Evolutionary conservation across 2,113 vertebrate species (phyloP), one percentile per base, ranked within the genome.

Genomic region (Perca fluviatilis): DNA sequence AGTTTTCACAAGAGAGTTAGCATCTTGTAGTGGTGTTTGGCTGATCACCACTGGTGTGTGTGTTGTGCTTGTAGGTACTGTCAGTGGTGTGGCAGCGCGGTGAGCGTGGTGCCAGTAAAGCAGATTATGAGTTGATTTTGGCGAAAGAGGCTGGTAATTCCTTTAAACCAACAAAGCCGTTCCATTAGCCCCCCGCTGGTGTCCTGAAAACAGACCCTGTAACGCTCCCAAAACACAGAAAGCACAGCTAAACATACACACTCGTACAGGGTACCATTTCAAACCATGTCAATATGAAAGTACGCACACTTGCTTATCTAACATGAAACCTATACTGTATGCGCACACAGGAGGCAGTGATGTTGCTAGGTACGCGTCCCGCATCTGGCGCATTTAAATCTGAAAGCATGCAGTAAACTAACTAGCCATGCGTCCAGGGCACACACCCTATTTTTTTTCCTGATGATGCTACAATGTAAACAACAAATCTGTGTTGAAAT

Each of bases 41-140:
- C 94, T 95, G 95, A 95, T 97, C 96, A 96, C 95, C 50, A 62
- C 61, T 77, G 61, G 70, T 85, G 69, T 78, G 60, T 72, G 79
- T 80, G 43, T 77, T 82, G 70, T 67, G 53, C 64, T 83, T 23
- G 68, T 89, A 90, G 88, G 83, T 88, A 30, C 84, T 85, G 88
- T 85, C 64, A 88, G 65, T 87, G 66, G 82, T 88, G 84, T 85
- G 74, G 84, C 79, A 77, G 89, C 77, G 65, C 77, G 56, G 65
- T 43, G 40, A 43, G 40, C 40, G 40, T 83, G 84, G 75, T 90
- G 92, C 98, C 96, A 97, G 96, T 79, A 98, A 97, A 98, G 96
- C 95, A 97, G 98, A 98, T 98, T 98, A 97, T 97, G 89, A 90
- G 97, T 98, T 98, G 98, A 97, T 98, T 97, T 98, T 99, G 97